Conservation (phyloP, 37 sponge, comb jelly and placozoan species). For the Spongilla lacustris region DNA sequence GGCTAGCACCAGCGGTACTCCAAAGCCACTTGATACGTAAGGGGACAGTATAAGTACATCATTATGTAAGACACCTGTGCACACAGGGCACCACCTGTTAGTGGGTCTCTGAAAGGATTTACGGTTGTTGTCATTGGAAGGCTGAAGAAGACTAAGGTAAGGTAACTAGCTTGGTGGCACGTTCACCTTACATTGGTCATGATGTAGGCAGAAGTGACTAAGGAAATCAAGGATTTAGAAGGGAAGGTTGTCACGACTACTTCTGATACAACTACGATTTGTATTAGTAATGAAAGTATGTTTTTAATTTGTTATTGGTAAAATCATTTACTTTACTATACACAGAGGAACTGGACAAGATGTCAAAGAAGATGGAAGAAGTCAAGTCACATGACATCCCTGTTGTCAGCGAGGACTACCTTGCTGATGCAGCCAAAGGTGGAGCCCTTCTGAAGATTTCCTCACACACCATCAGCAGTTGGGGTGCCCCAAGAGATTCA, state of each 20-base stretch:
- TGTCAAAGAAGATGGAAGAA: conserved; percentile 66
- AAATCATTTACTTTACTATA: no score
- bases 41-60: not conserved
- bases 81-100: not conserved
- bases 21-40: not conserved
- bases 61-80: not conserved
- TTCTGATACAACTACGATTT: conserved; percentile 48
- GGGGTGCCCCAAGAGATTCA: conserved; percentile 74
- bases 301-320: not conserved
- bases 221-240: conserved; percentile 56
- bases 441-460: conserved; percentile 65
- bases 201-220: conserved; percentile 38
- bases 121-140: conserved; percentile 73
- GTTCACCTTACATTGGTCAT: not conserved
- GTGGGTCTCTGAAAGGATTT: conserved; percentile 65
- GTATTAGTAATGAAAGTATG: conserved; percentile 71
- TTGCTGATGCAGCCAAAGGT: conserved; percentile 69
- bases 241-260: conserved; percentile 60
- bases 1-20: conserved; percentile 32
- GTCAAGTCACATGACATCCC: conserved; percentile 74
- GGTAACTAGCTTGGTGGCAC: not conserved
- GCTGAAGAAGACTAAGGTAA: conserved; percentile 56
- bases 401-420: conserved; percentile 71
- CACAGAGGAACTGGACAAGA: conserved; percentile 78
- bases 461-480: conserved; percentile 68